phyloP scores from a whole-genome alignment of 2,797 vertebrate species.

The Semaprochilodus insignis region DNA sequence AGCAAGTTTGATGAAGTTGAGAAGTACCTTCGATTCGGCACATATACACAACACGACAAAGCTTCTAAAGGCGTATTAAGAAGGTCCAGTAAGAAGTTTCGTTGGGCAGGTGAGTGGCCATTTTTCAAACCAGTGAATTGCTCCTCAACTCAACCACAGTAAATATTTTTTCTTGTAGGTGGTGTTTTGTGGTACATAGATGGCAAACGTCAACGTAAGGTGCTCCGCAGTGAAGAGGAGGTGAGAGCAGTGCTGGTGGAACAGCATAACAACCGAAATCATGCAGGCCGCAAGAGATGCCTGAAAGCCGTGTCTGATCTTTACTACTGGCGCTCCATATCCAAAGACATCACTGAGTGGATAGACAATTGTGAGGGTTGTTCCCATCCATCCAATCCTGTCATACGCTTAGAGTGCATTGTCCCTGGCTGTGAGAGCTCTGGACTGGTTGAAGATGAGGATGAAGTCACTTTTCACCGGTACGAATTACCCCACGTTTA shows the following conservation, averaged over 20 bases:
- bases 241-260: conserved; percentile 68
- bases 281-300: conserved; percentile 65
- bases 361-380: conserved; percentile 71
- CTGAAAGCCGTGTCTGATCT: conserved; percentile 61
- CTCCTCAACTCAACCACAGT: too few species aligned
- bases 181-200: conserved; percentile 69
- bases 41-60: conserved; percentile 23
- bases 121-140: background rate
- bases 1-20: conserved; percentile 45
- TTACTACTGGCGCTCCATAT: conserved; percentile 71
- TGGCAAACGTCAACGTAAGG: conserved; percentile 65
- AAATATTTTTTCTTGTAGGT: conserved; percentile 57
- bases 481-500: conserved; percentile 25
- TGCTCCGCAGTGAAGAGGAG: conserved; percentile 71
- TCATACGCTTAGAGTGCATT: conserved; percentile 67
- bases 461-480: conserved; percentile 73
- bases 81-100: conserved; percentile 46
- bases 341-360: conserved; percentile 69
- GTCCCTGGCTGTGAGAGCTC: conserved; percentile 70
- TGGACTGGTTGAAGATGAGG: conserved; percentile 69
- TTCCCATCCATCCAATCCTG: conserved; percentile 65
- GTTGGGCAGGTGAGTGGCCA: conserved; percentile 35
- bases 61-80: conserved; percentile 35
- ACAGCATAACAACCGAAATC: conserved; percentile 71
- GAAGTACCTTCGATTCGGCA: conserved; percentile 44